A percentile compares a stretch with the other conserved stretches of the same genome.
Evolutionary conservation across 1,140 invertebrate genomes (phyloP).

Genomic region (Colletes gigas): DNA sequence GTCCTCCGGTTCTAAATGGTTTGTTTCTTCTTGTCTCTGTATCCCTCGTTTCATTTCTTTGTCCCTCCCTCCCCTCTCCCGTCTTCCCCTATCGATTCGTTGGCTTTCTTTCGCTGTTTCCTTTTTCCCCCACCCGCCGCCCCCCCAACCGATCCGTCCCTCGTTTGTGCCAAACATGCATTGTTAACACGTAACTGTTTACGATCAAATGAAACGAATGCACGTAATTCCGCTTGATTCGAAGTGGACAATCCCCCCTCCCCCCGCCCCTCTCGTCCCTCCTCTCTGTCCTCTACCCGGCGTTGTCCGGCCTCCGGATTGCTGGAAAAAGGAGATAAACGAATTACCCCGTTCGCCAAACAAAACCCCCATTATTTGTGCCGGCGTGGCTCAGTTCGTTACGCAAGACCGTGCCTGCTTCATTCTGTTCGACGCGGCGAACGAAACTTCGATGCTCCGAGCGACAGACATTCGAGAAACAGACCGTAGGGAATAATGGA

Average conservation of each 20-base stretch:
- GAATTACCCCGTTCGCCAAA: slow-evolving; percentile 64
- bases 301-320: slow-evolving; percentile 48
- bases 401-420: slow-evolving; percentile 62
- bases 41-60: background rate
- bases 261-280: slow-evolving; percentile 16
- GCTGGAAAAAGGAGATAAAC: slow-evolving; percentile 68
- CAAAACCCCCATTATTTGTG: slow-evolving; percentile 67
- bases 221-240: slow-evolving; percentile 64
- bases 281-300: background rate
- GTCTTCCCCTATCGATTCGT: background rate
- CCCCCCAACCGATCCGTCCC: too few relatives aligned
- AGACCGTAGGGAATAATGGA: slow-evolving; percentile 2
- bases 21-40: background rate
- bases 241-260: slow-evolving; percentile 40
- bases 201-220: slow-evolving; percentile 65
- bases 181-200: slow-evolving; percentile 64
- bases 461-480: slow-evolving; percentile 30
- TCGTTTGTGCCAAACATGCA: slow-evolving; percentile 21
- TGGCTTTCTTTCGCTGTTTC: background rate
- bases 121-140: background rate
- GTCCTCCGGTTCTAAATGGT: background rate
- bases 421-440: slow-evolving; percentile 41
- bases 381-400: slow-evolving; percentile 64
- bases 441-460: slow-evolving; percentile 27
- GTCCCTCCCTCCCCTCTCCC: too few relatives aligned